Evolutionary conservation across 2,797 vertebrate species (phyloP), one percentile per base, ranked within the genome.

Genomic region (Tiaroga cobitis): DNA sequence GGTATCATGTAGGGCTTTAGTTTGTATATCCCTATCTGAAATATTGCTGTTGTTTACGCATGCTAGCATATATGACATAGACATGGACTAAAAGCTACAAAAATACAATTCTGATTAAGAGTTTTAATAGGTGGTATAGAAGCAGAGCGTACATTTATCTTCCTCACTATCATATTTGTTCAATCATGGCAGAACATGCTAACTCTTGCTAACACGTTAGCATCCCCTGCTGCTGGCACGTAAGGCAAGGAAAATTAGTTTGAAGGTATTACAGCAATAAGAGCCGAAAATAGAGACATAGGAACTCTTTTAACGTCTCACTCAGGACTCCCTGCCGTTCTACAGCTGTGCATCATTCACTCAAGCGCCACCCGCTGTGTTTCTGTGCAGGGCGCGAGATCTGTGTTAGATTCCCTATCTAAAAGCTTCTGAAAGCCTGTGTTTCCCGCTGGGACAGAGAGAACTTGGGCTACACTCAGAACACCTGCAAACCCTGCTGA

Each of bases 191-290:
- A 51, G 19, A 39, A 54, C 43, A 54, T 80, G 34, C 75, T 77
- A 77, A 41, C 74, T n/a, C 43, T 51, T 54, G 34, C 54, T 77
- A 61, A 61, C 51, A n/a, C 13, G 49, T 80, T n/a, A 67, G 8
- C 63, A 68, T 51, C 8, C 79, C 29, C 79, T 37, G 78, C 78
- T 68, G 29, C 29, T 9, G 21, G 8, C 18, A 37, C 1, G 16
- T 18, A 51, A 21, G 41, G 21, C 21, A 32, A 46, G 21, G 13
- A 18, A 51, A 37, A n/a, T 5, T 24, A 54, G 8, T 68, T 34
- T 54, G 15, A 80, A 49, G 32, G 21, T 2, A 43, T 49, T 24
- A 34, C 29, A 80, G 43, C 1, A 46, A 68, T 34, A 68, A 80
- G 13, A 68, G 32, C 32, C 54, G 26, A 37, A 68, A 81, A 81